These are phyloP conservation scores for Patiria miniata DNA, from an alignment of 35 echinoderm and acorn worm genomes.

Conservation along the genomic window DNA sequence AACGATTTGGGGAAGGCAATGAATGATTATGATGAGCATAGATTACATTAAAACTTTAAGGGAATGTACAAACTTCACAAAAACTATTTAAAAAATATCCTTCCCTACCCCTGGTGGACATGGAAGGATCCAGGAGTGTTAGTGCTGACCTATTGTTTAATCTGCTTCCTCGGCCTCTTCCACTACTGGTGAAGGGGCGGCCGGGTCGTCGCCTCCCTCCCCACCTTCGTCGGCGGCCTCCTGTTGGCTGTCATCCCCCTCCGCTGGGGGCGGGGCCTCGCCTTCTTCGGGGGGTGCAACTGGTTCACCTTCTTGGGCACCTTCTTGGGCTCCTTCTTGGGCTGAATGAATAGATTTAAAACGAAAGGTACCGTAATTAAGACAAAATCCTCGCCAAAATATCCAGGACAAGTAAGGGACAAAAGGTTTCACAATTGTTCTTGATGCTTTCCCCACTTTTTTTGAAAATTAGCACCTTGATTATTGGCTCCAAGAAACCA, in stretches of 20 bases:
- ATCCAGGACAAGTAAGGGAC: too few relatives aligned
- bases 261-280: conserved; percentile 44
- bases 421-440: too few relatives aligned
- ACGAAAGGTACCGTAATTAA: not conserved
- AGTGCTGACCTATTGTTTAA: conserved; percentile 20
- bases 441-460: not conserved
- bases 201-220: conserved; percentile 44
- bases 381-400: not conserved
- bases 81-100: too few relatives aligned
- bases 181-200: conserved; percentile 42
- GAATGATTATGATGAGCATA: too few relatives aligned
- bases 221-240: conserved; percentile 34
- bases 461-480: too few relatives aligned
- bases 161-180: conserved; percentile 67
- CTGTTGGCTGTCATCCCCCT: conserved; percentile 38
- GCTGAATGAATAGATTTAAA: not conserved
- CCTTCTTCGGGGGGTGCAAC: conserved; percentile 53
- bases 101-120: too few relatives aligned
- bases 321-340: conserved; percentile 1
- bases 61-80: too few relatives aligned
- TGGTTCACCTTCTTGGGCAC: conserved; percentile 40
- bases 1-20: too few relatives aligned
- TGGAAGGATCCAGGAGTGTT: not conserved
- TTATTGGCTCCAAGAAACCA: too few relatives aligned
- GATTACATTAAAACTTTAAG: too few relatives aligned